Base-by-base conservation (phyloP, 2,888 invertebrate genomes). In the Drosophila lutescens region DNA sequence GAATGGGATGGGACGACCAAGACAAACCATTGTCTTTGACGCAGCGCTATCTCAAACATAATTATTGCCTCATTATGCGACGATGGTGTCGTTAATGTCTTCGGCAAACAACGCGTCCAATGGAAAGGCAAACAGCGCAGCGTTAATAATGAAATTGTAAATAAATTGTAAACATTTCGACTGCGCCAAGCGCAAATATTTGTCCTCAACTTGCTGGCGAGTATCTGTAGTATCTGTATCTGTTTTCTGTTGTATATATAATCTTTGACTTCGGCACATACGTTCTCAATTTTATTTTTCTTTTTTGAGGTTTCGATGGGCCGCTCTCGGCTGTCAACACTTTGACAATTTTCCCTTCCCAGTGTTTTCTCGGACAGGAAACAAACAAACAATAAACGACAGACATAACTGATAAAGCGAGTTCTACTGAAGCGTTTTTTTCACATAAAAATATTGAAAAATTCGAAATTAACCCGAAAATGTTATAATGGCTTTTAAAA, bases 141-240 rank as follows among this genome's bases (percentile, higher is more conserved):
- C 50, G 55, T 63, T 67, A 79, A 82, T 85, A 83, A 83, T 83
- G 80, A 82, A 85, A 85, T 85, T 82, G 85, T 83, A 83, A 83
- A 84, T 77, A 78, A 77, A 77, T 74, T 82, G 82, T 85, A 79
- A 85, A 80, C 80, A 85, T 82, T 83, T 83, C 62, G 77, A 65
- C 81, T 78, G 70, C 55, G 69, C 70, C 76, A 67, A 60, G 49
- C 66, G 76, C 72, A 84, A 84, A 81, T 84, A 82, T 83, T 83
- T 79, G 75, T 72, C 67, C 57, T 20, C 65, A 70, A 68, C 69
- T 76, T 58, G 69, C 63, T 15, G 38, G 40, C 36, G 17, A 58
- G 65, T 51, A 20, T 58, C 38, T 20, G 61, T 50, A 17, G 61
- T 50, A 17, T 57, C 34, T 26, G 60, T 57, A 62, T 62, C 57